Base-by-base conservation (phyloP, 2,113 vertebrate genomes). In the Oostethus manadensis region DNA sequence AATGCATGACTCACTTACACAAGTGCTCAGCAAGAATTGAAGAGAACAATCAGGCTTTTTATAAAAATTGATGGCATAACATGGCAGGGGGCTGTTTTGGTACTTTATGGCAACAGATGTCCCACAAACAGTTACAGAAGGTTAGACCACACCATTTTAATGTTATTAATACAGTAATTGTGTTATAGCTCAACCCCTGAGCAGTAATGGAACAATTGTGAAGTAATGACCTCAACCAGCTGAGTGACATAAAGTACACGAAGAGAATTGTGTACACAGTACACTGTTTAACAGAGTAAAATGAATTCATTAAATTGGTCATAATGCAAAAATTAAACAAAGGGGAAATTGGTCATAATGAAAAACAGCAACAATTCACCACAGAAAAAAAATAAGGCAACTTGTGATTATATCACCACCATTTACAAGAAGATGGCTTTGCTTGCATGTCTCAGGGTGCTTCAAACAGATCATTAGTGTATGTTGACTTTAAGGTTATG, bases 131-230 rank as follows among this genome's bases (percentile, higher is more conserved):
- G n/a, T n/a, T n/a, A n/a, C n/a, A n/a, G n/a, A n/a, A n/a, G n/a
- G n/a, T n/a, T n/a, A n/a, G n/a, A n/a, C n/a, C 11, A 62, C 21
- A 46, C 7, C 10, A 11, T 13, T 0, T 26, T 33, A 22, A 49
- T 64, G 14, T 40, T 60, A 10, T 51, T 61, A 20, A 57, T 48
- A 67, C 20, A 47, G 26, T 2, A 64, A 54, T 58, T 33, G 64
- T n/a, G 22, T 54, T 1, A 16, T 14, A 11, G 43, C 8, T 51
- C 10, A 16, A 44, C 38, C 29, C 69, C 68, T 79, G 70, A 73
- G 64, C 63, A 61, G 81, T 76, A 85, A 68, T 71, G 50, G 20
- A 16, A 68, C 59, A 2, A 23, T 18, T 62, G n/a, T 58, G 58
- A 62, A 13, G 16, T 55, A 58, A 51, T 53, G 14, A 61, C 6